A percentile compares a stretch with the other conserved stretches of the same genome.
phyloP scores from a whole-genome alignment of 2,113 vertebrate genomes.

The Alethe diademata region DNA sequence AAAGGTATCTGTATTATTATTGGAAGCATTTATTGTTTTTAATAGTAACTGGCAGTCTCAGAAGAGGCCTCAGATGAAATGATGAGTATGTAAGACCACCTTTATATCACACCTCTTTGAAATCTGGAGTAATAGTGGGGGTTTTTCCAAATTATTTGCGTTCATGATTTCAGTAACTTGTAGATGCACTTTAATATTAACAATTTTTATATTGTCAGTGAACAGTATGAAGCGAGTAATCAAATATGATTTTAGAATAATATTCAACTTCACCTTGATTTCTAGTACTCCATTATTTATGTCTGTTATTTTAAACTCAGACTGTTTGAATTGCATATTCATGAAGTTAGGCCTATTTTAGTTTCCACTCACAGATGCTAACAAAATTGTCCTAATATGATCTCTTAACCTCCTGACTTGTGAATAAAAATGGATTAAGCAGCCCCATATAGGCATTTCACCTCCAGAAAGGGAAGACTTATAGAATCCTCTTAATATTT shows the following conservation, averaged over 20 bases:
- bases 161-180: not conserved
- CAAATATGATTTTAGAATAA: not conserved
- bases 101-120: not conserved
- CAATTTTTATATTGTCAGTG: not conserved
- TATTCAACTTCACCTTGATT: not conserved
- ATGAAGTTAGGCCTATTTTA: not conserved
- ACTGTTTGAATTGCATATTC: not conserved
- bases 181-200: not conserved
- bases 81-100: not conserved
- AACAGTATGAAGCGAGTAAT: not conserved
- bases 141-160: not conserved
- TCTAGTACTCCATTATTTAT: not conserved
- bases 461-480: not conserved
- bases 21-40: not conserved
- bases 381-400: not conserved
- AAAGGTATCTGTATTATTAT: not conserved
- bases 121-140: not conserved
- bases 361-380: not conserved
- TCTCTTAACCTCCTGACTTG: not conserved
- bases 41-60: not conserved
- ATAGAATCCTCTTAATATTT: not conserved
- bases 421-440: not conserved
- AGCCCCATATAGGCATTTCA: not conserved
- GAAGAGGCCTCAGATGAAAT: not conserved
- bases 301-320: not conserved